Conservation (phyloP, 2,113 vertebrate genomes). For the Peromyscus maniculatus region DNA sequence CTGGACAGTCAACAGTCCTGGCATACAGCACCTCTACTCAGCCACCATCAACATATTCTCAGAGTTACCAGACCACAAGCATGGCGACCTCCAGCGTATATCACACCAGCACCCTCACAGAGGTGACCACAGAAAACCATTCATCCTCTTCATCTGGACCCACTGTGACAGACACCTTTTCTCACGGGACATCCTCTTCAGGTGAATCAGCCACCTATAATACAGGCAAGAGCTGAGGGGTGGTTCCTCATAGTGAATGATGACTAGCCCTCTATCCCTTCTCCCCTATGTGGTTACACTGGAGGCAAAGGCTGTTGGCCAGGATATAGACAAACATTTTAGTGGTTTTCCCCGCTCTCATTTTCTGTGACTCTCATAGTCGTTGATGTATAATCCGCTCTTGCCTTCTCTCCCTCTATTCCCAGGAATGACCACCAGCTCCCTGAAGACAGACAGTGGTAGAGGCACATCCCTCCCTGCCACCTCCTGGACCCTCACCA, state of each 20-base stretch:
- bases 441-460: background rate
- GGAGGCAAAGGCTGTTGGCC: background rate
- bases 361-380: background rate
- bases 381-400: background rate
- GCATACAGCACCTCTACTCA: background rate
- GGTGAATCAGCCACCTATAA: background rate
- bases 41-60: background rate
- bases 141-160: background rate
- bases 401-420: background rate
- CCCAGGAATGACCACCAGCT: background rate
- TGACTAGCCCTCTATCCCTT: background rate
- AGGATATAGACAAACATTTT: background rate
- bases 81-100: fast-evolving
- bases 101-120: background rate
- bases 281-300: background rate
- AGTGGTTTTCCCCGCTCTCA: background rate
- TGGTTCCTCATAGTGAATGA: background rate
- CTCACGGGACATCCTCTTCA: background rate
- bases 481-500: background rate
- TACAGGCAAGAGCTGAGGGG: background rate
- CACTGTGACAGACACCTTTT: background rate
- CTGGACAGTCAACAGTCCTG: background rate
- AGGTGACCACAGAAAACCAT: background rate
- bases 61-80: background rate
- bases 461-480: background rate